Evolutionary conservation across 2,888 invertebrate genomes (phyloP).

Genomic region (Nipponacmea schrenckii): DNA sequence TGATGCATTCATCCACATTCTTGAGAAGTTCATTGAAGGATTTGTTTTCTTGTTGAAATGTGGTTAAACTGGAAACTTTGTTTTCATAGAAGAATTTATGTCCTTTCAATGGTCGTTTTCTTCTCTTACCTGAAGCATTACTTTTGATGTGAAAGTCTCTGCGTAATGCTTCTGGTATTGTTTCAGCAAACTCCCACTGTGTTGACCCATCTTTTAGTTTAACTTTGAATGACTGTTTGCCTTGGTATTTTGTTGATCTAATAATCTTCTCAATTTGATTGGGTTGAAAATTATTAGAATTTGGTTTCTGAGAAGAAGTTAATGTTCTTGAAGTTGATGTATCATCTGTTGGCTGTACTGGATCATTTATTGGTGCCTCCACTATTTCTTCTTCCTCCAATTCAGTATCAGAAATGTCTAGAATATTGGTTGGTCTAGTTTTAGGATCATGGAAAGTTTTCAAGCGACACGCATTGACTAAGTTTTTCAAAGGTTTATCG

Average conservation of each 20-base stretch:
- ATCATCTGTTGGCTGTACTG: neutral
- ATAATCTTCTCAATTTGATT: neutral
- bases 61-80: neutral
- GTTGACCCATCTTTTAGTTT: neutral
- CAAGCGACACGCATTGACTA: slow-evolving; percentile 26
- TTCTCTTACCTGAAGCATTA: neutral
- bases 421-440: neutral
- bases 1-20: neutral
- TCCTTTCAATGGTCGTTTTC: neutral
- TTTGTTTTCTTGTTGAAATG: neutral
- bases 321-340: neutral
- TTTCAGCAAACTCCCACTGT: neutral
- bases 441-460: slow-evolving; percentile 7
- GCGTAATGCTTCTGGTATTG: neutral
- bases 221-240: neutral
- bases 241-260: neutral
- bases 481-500: neutral
- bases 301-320: neutral
- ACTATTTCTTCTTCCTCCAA: neutral
- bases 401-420: neutral
- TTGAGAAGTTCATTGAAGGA: neutral
- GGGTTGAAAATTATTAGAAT: neutral
- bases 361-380: neutral
- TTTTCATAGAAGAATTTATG: neutral
- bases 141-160: neutral